Evolutionary conservation across 1,140 invertebrate genomes (phyloP), one percentile per base, ranked within the genome.

Genomic region (Ephestia elutella): DNA sequence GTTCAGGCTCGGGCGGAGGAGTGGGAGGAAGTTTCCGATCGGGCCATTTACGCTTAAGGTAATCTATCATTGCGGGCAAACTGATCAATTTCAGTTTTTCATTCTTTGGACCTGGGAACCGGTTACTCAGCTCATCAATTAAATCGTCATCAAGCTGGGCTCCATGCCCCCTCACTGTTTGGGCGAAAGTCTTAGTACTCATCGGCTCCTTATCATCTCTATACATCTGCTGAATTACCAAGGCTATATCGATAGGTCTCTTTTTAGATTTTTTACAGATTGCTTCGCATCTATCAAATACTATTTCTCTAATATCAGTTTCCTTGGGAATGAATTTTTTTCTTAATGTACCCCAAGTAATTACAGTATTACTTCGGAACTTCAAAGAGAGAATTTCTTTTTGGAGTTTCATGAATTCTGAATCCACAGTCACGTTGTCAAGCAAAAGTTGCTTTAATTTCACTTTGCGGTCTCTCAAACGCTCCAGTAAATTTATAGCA

Each of bases 21-120:
- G 77, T 82, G 0, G 76, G 73, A 21, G 83, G 83, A 18, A 84
- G 53, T 54, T 78, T 72, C 13, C 73, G 71, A 11, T 86, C 76
- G 7, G 83, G 83, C 80, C 80, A 86, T 63, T 80, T 81, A 28
- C 82, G 71, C 48, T 73, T 75, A 17, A 80, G 64, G 61, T 72
- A 83, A 57, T 86, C 83, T 9, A 66, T 76, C 44, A 85, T 35
- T 3, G 56, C 32, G 11, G 17, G 61, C n/a, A 85, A 51, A 63
- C 74, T 63, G 7, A 85, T 71, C 0, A 64, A 73, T 55, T 71
- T 81, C 3, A 54, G 0, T 57, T 82, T 79, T 7, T 56, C 44
- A 21, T 56, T 54, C 50, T 61, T 50, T 20, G 49, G 49, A 20
- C 49, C 49, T 20, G 49, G 18, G 15, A 50, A 50, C 18, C 18